Evolutionary conservation across 2,797 vertebrate genomes (phyloP).

Genomic region (Epinephelus awoara): DNA sequence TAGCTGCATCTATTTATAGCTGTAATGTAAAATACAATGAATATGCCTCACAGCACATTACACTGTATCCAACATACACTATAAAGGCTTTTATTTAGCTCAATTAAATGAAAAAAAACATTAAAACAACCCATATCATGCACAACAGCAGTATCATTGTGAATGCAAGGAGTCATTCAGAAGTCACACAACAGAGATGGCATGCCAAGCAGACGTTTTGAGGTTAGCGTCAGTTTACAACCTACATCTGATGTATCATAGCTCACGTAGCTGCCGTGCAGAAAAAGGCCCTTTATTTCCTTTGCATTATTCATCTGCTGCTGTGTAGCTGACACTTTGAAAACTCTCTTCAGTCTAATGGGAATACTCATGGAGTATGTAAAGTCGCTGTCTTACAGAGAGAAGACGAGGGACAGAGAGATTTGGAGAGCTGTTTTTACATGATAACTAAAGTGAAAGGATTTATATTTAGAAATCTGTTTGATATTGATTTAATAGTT

Average conservation of each 20-base stretch:
- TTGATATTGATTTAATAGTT: background rate
- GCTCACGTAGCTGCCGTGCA: conserved; percentile 50
- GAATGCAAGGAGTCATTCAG: conserved; percentile 10
- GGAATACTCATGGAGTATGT: conserved; percentile 62
- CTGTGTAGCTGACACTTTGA: conserved; percentile 70
- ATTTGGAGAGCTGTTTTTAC: conserved; percentile 5
- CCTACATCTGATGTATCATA: conserved; percentile 63
- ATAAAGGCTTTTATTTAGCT: conserved; percentile 18
- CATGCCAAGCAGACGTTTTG: conserved; percentile 41
- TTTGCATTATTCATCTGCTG: conserved; percentile 77
- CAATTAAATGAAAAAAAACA: conserved; percentile 8
- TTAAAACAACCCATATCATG: background rate
- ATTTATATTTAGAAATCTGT: background rate
- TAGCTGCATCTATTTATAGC: conserved; percentile 52
- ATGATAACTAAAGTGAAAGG: background rate
- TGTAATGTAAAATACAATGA: conserved; percentile 34
- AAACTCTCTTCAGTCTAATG: conserved; percentile 54
- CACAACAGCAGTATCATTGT: background rate
- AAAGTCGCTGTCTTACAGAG: conserved; percentile 31
- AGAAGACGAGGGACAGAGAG: conserved; percentile 12
- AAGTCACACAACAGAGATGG: conserved; percentile 9
- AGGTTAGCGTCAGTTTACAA: conserved; percentile 51
- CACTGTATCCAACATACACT: background rate
- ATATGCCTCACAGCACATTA: background rate
- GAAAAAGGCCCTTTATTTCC: conserved; percentile 71